Conservation (phyloP, 1,140 invertebrate genomes). For the Nasonia giraulti region DNA sequence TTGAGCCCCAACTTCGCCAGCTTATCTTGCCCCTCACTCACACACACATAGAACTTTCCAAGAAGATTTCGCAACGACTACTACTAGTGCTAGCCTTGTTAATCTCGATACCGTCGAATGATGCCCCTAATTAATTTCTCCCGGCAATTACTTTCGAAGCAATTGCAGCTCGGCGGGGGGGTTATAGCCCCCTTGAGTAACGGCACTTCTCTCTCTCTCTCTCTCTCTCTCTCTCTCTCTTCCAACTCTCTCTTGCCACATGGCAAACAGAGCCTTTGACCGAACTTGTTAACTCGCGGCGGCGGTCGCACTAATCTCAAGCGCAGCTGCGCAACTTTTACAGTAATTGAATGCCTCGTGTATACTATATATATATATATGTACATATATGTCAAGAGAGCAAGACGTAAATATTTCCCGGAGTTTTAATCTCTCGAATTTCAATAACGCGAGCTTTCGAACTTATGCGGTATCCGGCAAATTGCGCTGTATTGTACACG, state of each 20-base stretch:
- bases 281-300: background rate
- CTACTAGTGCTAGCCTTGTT: background rate
- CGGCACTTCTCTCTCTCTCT: no score
- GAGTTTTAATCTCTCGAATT: no score
- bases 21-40: background rate
- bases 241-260: background rate
- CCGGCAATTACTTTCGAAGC: background rate
- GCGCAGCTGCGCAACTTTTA: background rate
- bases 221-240: no score
- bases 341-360: background rate
- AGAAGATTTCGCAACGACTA: background rate
- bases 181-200: background rate
- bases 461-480: no score
- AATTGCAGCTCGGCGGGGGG: background rate
- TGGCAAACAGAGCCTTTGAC: background rate
- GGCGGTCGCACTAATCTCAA: background rate
- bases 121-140: slow-evolving; percentile 10
- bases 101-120: slow-evolving; percentile 15
- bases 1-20: background rate
- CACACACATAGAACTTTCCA: background rate
- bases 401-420: no score
- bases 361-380: no score
- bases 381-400: background rate
- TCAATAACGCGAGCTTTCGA: no score
- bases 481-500: no score